Percentiles rank a stretch among this genome's conserved stretches.
These are phyloP conservation scores for Fragum fragum DNA, from an alignment of 2,888 invertebrate genomes.

Conservation along the genomic window DNA sequence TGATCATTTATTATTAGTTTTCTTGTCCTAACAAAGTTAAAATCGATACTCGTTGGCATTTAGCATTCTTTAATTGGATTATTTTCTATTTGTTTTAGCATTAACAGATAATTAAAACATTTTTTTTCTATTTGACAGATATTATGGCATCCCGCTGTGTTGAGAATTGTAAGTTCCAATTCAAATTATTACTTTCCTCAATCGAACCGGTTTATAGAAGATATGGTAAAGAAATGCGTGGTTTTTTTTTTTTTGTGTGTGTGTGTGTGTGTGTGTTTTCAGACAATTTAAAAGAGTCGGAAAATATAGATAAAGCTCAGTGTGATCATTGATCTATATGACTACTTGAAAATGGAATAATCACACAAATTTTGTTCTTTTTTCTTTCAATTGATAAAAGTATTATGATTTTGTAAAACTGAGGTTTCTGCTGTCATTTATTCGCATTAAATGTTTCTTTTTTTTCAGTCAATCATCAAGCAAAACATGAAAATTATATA, in stretches of 20 bases:
- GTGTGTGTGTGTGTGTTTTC: slow-evolving; percentile 5
- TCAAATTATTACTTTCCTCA: slow-evolving; percentile 2
- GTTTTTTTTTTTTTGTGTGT: not conserved
- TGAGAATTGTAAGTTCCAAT: slow-evolving; percentile 3
- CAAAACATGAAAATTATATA: not conserved
- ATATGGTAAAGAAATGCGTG: slow-evolving; percentile 5
- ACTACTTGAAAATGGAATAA: slow-evolving; percentile 2
- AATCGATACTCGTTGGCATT: slow-evolving; percentile 3
- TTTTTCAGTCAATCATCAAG: slow-evolving; percentile 5
- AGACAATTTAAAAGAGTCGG: not conserved
- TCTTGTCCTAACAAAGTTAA: slow-evolving; percentile 6
- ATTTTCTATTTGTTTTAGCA: slow-evolving; percentile 3
- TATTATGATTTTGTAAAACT: slow-evolving; percentile 6
- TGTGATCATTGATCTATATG: slow-evolving; percentile 6
- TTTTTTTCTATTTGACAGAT: slow-evolving; percentile 3
- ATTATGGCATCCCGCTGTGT: slow-evolving; percentile 6
- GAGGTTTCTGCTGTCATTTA: slow-evolving; percentile 6
- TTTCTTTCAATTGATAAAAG: slow-evolving; percentile 2
- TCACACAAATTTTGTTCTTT: not conserved
- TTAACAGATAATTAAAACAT: slow-evolving; percentile 6
- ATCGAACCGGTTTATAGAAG: not conserved
- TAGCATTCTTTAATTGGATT: not conserved
- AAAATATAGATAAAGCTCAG: slow-evolving; percentile 3
- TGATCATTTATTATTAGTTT: slow-evolving; percentile 2
- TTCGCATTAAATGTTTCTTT: not conserved